Base-by-base conservation (phyloP, 2,888 invertebrate species). In the Ctena decussata region DNA sequence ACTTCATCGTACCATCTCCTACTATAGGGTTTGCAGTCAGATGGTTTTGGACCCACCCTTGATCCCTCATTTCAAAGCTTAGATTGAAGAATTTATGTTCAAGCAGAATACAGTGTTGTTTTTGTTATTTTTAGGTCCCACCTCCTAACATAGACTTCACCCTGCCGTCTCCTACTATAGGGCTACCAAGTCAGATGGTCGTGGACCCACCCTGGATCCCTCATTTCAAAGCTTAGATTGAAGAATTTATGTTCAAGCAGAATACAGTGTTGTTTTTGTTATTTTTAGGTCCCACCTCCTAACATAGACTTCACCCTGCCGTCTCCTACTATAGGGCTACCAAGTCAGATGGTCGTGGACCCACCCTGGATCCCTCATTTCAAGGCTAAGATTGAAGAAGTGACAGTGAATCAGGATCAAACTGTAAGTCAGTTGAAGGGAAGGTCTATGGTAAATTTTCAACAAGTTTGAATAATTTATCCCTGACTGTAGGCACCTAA, bases 151-250 rank as follows among this genome's bases (percentile, higher is more conserved):
- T 99, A 85, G 99, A 99, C 95, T 99, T 99, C 95, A 99, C 99
- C 0, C 96, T 99, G 74, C 99, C 99, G 0, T 99, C 99, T 0
- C 99, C 99, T 0, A 99, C 99, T 95, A 99, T 99, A 90, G 99
- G 99, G 2, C 98, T 99, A 57, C 99, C 96, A 1, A 93, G 85
- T 72, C 95, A 96, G 71, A 98, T 98, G 0, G 98, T 99, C 0
- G 98, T 99, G 0, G 99, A 99, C 96, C 99, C 99, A 18, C 99
- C 99, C 0, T 99, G 99, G 99, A 98, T 98, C 97, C 98, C 99
- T 0, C 98, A 98, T 94, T 98, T 98, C 81, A 99, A 99, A 96
- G 99, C 99, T 30, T 99, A 99, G 96, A 99, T 99, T 82, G 99
- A 99, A 97, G 99, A 99, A 96, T 98, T 99, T 93, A 99, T 99